Evolutionary conservation across 37 sponge, comb jelly and placozoan species (phyloP), one percentile per base, ranked within the genome.

Genomic region (Spongilla lacustris): DNA sequence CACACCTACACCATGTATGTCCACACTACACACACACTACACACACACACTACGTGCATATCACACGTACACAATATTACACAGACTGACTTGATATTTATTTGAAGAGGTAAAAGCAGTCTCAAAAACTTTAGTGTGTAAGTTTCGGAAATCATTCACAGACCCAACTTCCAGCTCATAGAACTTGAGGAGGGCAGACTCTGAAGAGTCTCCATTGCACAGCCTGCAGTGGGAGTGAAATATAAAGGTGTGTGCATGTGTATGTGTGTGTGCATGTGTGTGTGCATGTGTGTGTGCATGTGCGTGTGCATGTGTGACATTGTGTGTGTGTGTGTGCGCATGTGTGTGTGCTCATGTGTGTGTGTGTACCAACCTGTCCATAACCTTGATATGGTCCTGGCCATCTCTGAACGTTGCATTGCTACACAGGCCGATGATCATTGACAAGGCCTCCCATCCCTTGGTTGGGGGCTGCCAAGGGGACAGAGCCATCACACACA

Each of bases 61-160:
- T n/a, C n/a, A n/a, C n/a, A n/a, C n/a, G n/a, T n/a, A n/a, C n/a
- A n/a, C n/a, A n/a, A n/a, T n/a, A n/a, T n/a, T n/a, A n/a, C n/a
- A n/a, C n/a, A n/a, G n/a, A n/a, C 80, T 67, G n/a, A 88, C 88
- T 67, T 88, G 88, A 48, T 88, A 98, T 79, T 98, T 98, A 88
- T 98, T 98, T 50, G 96, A 84, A 6, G 99, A 98, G 73, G 96
- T 98, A 74, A 98, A 98, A 0, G 99, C 97, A 67, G 97, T 95
- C 69, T 98, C 99, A 84, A 91, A 91, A 3, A 95, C 86, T 90
- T 97, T 98, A 50, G 85, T 80, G 49, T 97, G 73, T 67, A 79
- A 70, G 46, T 81, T 30, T 36, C 97, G 33, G 71, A 70, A 89
- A 17, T 89, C 80, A 2, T 85, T 82, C 30, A 87, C 84, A 77